Conservation (phyloP, 2,113 vertebrate species). For the Lagopus muta region DNA sequence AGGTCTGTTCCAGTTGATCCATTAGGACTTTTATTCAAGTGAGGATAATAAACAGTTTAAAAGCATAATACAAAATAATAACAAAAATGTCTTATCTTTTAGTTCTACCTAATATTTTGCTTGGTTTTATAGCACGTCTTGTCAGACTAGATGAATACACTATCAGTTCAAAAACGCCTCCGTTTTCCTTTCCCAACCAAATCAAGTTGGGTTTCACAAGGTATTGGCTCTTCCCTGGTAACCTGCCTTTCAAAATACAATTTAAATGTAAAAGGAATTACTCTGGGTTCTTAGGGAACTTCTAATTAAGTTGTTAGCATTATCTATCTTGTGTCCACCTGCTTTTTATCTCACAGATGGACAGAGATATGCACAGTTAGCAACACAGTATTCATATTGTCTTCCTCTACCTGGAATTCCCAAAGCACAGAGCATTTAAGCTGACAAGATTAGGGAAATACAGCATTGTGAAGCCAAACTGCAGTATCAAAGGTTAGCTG, state of each 20-base stretch:
- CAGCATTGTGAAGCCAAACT: rapidly evolving
- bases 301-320: background rate
- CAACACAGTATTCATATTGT: background rate
- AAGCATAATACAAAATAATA: too few species aligned
- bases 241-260: background rate
- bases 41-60: too few species aligned
- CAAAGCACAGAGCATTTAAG: background rate
- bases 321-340: background rate
- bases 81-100: background rate
- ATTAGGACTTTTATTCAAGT: too few species aligned
- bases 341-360: background rate
- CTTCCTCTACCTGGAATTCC: background rate
- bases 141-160: background rate
- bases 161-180: rapidly evolving
- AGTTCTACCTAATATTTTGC: background rate
- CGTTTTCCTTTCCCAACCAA: background rate
- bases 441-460: background rate
- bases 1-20: too few species aligned
- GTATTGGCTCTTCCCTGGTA: background rate
- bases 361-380: background rate
- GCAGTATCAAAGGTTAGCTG: background rate
- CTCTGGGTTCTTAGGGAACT: background rate
- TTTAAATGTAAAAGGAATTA: background rate
- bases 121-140: background rate
- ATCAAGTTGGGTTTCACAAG: background rate